Evolutionary conservation across 2,797 vertebrate species (phyloP), one percentile per base, ranked within the genome.

Genomic region (Polyboroides typus): DNA sequence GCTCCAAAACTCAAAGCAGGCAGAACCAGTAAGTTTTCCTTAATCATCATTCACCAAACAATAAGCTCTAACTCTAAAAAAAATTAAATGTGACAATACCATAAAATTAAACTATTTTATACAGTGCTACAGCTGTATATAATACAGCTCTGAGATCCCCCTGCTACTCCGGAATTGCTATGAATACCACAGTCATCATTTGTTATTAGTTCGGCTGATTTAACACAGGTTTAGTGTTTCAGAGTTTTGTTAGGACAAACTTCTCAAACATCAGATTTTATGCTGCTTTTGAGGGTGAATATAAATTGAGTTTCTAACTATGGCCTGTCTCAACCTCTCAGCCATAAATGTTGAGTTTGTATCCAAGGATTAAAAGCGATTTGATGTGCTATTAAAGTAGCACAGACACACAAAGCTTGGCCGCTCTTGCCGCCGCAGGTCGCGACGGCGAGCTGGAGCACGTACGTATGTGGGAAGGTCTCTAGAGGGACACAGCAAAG

Each of bases 21-120:
- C 75, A 82, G 15, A 33, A 38, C 40, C 75, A 59, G 38, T 15
- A 44, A 52, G 33, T 2, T 62, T 48, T 81, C 82, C 82, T n/a
- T 7, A 40, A 71, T 3, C 58, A 56, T 7, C 12, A 0, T 33
- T 63, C 7, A 12, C 50, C 76, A 84, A 72, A 86, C 73, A 92
- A 90, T 68, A 45, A 42, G 50, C 42, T 79, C 58, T 20, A 34
- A 67, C 36, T 79, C 58, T 3, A 44, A 48, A 63, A 74, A 45
- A 23, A 86, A 90, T 76, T 53, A 83, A 58, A 80, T 56, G 73
- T 73, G 91, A 79, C 89, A 86, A 63, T 74, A 81, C 83, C 90
- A 93, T 81, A 94, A 93, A 86, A 94, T 55, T 13, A 58, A 34
- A 66, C 48, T 74, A 23, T 50, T 78, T 90, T 44, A 74, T 36